Conservation (phyloP, 2,113 vertebrate genomes). For the Clupea harengus region DNA sequence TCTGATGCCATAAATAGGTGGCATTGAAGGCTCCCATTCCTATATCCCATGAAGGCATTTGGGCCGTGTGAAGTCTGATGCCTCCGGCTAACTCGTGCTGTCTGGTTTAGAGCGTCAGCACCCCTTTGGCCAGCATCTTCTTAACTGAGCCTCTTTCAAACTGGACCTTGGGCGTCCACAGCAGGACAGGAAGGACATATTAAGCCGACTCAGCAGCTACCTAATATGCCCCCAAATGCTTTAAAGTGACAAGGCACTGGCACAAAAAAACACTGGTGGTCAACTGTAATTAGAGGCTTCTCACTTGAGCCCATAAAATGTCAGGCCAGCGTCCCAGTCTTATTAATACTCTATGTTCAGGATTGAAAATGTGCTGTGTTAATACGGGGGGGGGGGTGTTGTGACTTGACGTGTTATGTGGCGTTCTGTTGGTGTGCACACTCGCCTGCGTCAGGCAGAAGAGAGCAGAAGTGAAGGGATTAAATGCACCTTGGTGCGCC, state of each 20-base stretch:
- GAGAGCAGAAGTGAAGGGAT: slow-evolving; percentile 4
- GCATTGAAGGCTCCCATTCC: background rate
- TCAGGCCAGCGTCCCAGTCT: too few species aligned
- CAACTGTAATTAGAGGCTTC: background rate
- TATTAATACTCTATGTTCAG: too few species aligned
- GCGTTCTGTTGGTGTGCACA: background rate
- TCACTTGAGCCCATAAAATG: background rate
- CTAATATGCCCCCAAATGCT: background rate
- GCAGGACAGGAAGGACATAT: background rate
- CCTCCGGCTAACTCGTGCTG: background rate
- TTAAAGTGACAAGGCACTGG: too few species aligned
- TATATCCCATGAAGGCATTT: slow-evolving; percentile 13
- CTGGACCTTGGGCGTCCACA: background rate
- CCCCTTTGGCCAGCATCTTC: background rate
- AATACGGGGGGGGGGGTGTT: too few species aligned
- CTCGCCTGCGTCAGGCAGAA: background rate
- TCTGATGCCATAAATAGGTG: background rate
- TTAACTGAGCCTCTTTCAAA: background rate
- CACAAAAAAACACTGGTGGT: too few species aligned
- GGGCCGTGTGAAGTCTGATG: background rate
- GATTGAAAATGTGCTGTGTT: background rate
- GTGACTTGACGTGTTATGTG: background rate
- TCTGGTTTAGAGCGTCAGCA: slow-evolving; percentile 22
- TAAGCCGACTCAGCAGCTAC: too few species aligned
- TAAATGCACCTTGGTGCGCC: background rate